Percentiles rank a stretch among this genome's conserved stretches.
These are phyloP conservation scores for Lasioglossum leucozonium DNA, from an alignment of 2,888 invertebrate species.

Conservation along the genomic window DNA sequence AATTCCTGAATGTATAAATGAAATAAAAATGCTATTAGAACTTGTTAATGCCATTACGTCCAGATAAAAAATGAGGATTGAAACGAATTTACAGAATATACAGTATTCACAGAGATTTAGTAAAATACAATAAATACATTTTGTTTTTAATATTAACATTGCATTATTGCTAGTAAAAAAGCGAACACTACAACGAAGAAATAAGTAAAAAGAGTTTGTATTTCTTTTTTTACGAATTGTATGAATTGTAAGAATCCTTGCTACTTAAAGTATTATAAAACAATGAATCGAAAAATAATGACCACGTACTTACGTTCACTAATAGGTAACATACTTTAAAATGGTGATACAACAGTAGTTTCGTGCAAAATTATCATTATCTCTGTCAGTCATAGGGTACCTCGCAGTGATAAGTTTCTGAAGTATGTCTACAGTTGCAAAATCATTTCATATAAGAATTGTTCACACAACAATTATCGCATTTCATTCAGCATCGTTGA, in stretches of 20 bases:
- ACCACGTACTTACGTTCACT: neutral
- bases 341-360: neutral
- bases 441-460: neutral
- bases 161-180: too few relatives aligned
- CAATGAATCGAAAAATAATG: neutral
- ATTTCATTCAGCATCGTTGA: neutral
- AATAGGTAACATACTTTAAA: neutral
- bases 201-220: too few relatives aligned
- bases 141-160: too few relatives aligned
- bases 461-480: neutral
- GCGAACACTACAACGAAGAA: too few relatives aligned
- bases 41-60: neutral
- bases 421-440: neutral
- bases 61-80: too few relatives aligned
- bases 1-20: neutral
- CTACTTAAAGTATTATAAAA: neutral
- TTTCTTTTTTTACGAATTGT: too few relatives aligned
- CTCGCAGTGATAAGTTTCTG: neutral
- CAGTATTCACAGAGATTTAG: too few relatives aligned
- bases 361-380: neutral
- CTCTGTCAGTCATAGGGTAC: neutral
- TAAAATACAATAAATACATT: too few relatives aligned
- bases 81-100: too few relatives aligned
- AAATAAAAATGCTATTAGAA: neutral
- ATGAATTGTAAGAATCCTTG: neutral